These are phyloP conservation scores for Caenorhabditis sp. DNA, from an alignment of 2,888 invertebrate species.

Conservation along the genomic window DNA sequence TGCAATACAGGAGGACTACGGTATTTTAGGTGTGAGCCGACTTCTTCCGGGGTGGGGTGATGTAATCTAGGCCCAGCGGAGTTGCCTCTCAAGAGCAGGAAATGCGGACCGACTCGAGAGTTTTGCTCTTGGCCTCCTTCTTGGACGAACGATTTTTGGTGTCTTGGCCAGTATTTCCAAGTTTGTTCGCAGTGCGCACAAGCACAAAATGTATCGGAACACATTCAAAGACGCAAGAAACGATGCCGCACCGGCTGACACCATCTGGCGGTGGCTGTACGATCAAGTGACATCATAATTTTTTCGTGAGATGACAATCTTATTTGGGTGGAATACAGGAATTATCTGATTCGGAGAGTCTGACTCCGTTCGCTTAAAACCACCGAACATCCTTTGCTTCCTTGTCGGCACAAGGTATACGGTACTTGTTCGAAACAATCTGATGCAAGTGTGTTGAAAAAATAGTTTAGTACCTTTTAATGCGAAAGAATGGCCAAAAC, in stretches of 20 bases:
- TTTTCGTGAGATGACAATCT: constrained; percentile 27
- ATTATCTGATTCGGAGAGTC: constrained; percentile 41
- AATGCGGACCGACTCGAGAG: constrained; percentile 31
- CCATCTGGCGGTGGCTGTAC: constrained; percentile 40
- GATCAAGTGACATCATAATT: constrained; percentile 38
- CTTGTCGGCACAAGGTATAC: neutral
- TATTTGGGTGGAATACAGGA: neutral
- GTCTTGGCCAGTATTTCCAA: constrained; percentile 39
- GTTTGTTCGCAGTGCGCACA: too few species aligned
- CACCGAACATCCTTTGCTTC: constrained; percentile 8
- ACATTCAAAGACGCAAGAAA: neutral
- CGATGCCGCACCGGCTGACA: constrained; percentile 18
- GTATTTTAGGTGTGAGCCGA: constrained; percentile 15
- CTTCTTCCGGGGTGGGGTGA: constrained; percentile 12
- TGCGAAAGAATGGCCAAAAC: constrained; percentile 14
- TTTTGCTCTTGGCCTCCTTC: too few species aligned
- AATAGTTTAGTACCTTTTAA: constrained; percentile 19
- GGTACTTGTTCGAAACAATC: constrained; percentile 16
- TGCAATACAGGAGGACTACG: neutral
- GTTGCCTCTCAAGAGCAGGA: constrained; percentile 45
- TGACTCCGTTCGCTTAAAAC: neutral
- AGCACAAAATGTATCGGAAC: too few species aligned
- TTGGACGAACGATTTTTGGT: constrained; percentile 39
- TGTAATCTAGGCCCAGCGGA: constrained; percentile 34
- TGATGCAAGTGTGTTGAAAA: constrained; percentile 31